Evolutionary conservation across 2,888 invertebrate species (phyloP).

Genomic region (Caenorhabditis sp.): DNA sequence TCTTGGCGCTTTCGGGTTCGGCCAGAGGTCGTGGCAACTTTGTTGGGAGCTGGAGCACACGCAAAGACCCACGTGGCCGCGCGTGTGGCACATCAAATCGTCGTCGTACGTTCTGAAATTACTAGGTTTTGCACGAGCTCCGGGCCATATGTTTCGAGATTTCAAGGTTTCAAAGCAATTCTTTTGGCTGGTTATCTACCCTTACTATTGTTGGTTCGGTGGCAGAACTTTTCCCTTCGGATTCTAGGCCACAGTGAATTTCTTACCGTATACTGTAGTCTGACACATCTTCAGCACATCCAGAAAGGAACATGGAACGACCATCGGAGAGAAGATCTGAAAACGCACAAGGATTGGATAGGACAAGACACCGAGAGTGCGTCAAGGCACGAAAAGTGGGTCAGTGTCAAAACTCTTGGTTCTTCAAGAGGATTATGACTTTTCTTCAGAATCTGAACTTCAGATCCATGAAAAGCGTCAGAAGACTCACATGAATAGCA

Average conservation of each 20-base stretch:
- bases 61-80: slow-evolving; percentile 52
- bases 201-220: too few species aligned
- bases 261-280: slow-evolving; percentile 55
- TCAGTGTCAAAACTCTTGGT: too few species aligned
- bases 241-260: background rate
- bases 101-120: slow-evolving; percentile 41
- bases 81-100: slow-evolving; percentile 50
- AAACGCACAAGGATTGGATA: background rate
- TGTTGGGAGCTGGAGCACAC: slow-evolving; percentile 48
- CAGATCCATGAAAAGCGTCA: too few species aligned
- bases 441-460: too few species aligned
- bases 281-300: slow-evolving; percentile 60
- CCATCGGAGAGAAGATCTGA: slow-evolving; percentile 59
- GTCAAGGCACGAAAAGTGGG: background rate
- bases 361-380: background rate
- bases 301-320: slow-evolving; percentile 57
- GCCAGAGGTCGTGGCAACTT: slow-evolving; percentile 53
- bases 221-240: too few species aligned
- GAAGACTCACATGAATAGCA: slow-evolving; percentile 58
- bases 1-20: slow-evolving; percentile 16
- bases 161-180: too few species aligned
- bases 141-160: too few species aligned
- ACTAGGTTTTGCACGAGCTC: background rate
- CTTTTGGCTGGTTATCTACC: too few species aligned
- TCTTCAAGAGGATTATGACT: background rate